Base-by-base conservation (phyloP, 2,888 invertebrate species). In the Ceraclea dissimilis region DNA sequence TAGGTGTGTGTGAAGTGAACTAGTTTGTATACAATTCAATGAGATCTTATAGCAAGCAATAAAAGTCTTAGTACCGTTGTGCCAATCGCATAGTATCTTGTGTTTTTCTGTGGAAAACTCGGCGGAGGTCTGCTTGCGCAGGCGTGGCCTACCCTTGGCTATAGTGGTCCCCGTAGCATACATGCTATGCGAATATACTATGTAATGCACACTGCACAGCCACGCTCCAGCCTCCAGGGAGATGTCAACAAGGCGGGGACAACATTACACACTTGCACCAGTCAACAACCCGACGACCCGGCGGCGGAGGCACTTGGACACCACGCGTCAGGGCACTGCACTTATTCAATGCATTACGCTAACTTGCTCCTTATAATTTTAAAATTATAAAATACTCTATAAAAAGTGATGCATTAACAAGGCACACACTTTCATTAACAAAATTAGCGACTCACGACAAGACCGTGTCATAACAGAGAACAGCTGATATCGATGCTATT, bases 11-110 rank as follows among this genome's bases (percentile, higher is more conserved):
- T 10, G 26, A 26, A 26, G 10, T 26, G 26, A 6, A 6, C 26
- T 26, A 26, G 26, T 26, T 26, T 26, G 26, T 26, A 10, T 26
- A 26, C 26, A 26, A 26, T 4, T 26, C 26, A 26, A 26, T 26
- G 26, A 26, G 26, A 26, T 26, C 26, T n/a, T n/a, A n/a, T n/a
- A n/a, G n/a, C n/a, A n/a, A n/a, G n/a, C n/a, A n/a, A n/a, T n/a
- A n/a, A n/a, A n/a, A 26, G 26, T 26, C 5, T 26, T 39, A 4
- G 39, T 57, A 62, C 62, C 62, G 51, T 62, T 57, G 26, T 50
- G 59, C 62, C 62, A 62, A 18, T 52, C 34, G 51, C 62, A 60
- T 2, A 62, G 57, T 39, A 62, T 48, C 54, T 54, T 62, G 54
- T 60, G 62, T 51, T 62, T 62, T 31, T 61, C 58, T 8, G 56